Base-by-base conservation (phyloP, 2,888 invertebrate genomes). In the Vanessa cardui region DNA sequence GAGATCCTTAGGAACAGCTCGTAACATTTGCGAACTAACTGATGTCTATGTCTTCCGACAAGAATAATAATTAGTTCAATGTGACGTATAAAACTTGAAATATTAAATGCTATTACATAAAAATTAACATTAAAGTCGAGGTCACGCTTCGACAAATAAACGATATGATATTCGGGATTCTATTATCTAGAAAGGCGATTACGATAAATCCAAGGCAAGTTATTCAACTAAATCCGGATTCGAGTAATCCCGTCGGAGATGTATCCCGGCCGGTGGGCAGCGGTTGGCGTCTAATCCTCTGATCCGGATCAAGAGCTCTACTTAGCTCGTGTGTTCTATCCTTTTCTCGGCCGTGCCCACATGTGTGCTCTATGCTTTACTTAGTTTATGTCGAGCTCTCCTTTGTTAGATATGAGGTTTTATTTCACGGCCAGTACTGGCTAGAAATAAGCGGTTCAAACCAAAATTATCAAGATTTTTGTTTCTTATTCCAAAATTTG, bases 141-240 rank as follows among this genome's bases (percentile, higher is more conserved):
- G 18, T 56, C 33, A 56, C 18, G 12, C 31, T 33, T 8, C 18
- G 18, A n/a, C 6, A 18, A 52, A 33, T 18, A 39, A 45, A 47
- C 21, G 26, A 50, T 21, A 26, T 61, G 45, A 65, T 58, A 59
- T 47, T 66, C 54, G 5, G 16, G 31, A 73, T 74, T 71, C 63
- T 73, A 74, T 72, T 73, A 76, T 67, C 69, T 68, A 61, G 61
- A 65, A 71, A 67, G 60, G 68, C 69, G 71, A 75, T 75, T 80
- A 80, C 76, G 74, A 79, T 78, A 81, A 82, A 83, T 80, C 83
- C 85, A 78, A 77, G 70, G 83, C 85, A 83, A 88, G 87, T 87
- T 90, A 89, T 90, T 90, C 87, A 83, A 86, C 85, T 80, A 89
- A 88, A 90, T 90, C 89, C 89, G 90, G 88, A 90, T 91, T 81